Base-by-base conservation (phyloP, 2,888 invertebrate species). In the Heliconius charithonia region DNA sequence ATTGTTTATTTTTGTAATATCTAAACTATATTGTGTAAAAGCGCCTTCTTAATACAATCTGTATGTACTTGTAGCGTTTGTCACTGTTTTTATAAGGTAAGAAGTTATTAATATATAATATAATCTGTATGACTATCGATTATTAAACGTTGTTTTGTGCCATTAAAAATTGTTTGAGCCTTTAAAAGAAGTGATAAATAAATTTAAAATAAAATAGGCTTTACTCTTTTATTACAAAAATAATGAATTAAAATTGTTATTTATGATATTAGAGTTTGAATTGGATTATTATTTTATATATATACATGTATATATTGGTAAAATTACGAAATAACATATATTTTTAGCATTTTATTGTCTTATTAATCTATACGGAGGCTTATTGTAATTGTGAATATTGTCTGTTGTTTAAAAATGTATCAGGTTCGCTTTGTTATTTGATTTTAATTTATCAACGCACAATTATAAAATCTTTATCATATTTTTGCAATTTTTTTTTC, bases 171-270 rank as follows among this genome's bases (percentile, higher is more conserved):
- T 32, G 63, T 77, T 77, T 22, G 75, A 78, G 81, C 80, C 80
- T 80, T 81, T 77, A 75, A 80, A 73, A 62, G 75, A 79, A 76
- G 80, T 81, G 81, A 80, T 81, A 80, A 79, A 80, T 76, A 79
- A 80, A 75, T 74, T 76, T 76, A 76, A 76, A 72, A 66, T 79
- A 75, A 65, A 32, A 79, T 79, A 79, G 73, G 76, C 79, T 59
- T 79, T 75, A 79, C 76, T 79, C 73, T 76, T 76, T 76, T 73
- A 79, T 76, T 76, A 71, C 63, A 78, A 62, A 71, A 56, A 41
- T 62, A 63, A 51, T 72, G 70, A 59, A 67, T 41, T 72, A 56
- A 69, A 75, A 79, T 72, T 76, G 79, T 79, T 76, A 71, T 76
- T 66, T 62, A 75, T 75, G 73, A 75, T 78, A 78, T 78, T 78